phyloP scores from a whole-genome alignment of 2,888 invertebrate genomes.

The Orthosia cruda region DNA sequence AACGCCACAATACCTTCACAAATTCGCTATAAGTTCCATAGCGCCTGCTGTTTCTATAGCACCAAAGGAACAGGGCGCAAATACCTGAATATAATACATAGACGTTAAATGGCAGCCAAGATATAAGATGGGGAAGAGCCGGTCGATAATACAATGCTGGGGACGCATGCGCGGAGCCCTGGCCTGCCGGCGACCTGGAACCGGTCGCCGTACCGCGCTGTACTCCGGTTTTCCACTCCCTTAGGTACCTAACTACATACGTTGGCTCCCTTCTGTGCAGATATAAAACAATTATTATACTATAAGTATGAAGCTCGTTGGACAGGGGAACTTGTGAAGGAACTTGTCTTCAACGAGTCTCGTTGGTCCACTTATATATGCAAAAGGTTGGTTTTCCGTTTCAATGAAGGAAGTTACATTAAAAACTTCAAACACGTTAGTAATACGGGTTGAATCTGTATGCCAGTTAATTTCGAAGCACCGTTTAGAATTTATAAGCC shows the following conservation, averaged over 20 bases:
- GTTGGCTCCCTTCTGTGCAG: slow-evolving; percentile 15
- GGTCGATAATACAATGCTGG: slow-evolving; percentile 79
- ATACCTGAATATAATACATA: slow-evolving; percentile 51
- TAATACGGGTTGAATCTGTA: neutral
- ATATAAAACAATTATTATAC: neutral
- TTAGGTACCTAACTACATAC: slow-evolving; percentile 26
- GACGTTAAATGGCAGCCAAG: slow-evolving; percentile 59
- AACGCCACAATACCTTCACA: neutral
- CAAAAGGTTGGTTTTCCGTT: neutral
- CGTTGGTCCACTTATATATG: neutral
- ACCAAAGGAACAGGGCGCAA: slow-evolving; percentile 1
- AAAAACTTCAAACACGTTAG: neutral
- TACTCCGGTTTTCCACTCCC: slow-evolving; percentile 26
- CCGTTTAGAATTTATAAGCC: too few species aligned
- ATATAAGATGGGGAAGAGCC: slow-evolving; percentile 67
- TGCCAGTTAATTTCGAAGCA: too few species aligned
- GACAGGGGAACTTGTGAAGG: too few species aligned
- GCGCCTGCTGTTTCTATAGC: neutral
- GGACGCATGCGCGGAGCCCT: slow-evolving; percentile 82
- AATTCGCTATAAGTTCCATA: too few species aligned
- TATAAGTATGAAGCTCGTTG: too few species aligned
- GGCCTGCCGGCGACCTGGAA: slow-evolving; percentile 75
- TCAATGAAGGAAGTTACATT: neutral
- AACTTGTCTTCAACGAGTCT: neutral
- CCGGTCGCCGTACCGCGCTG: slow-evolving; percentile 37